Evolutionary conservation across 2,113 vertebrate species (phyloP), one percentile per base, ranked within the genome.

Genomic region (Cyanoliseus patagonus): DNA sequence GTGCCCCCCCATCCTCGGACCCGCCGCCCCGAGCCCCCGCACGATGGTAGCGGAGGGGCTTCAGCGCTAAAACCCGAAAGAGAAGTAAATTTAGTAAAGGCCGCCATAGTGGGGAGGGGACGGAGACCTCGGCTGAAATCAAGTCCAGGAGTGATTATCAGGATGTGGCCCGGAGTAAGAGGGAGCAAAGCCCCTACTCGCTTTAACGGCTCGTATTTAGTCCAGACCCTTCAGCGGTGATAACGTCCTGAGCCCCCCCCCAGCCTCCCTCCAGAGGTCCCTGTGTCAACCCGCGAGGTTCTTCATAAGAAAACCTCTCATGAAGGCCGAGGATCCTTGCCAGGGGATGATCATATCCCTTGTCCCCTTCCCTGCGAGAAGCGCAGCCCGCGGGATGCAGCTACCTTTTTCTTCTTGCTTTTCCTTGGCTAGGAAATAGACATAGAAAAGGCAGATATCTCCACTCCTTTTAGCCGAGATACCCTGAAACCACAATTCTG

Each of bases 1-100:
- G 1, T 57, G 33, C 30, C 5, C 35, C 35, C 68, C 22, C 7
- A 0, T 7, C 64, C 28, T 4, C 7, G 7, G 22, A 47, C 51
- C 53, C 24, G 3, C 24, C 6, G 5, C 33, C 20, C 67, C 6
- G 2, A 19, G 22, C 9, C 1, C 20, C 30, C 5, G 2, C 28
- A 17, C 8, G 4, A 20, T 30, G 8, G 31, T 10, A 35, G 15
- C 19, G 1, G 5, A 2, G 7, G 63, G 37, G 25, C 12, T 80
- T 59, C 57, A 13, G 22, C 7, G 1, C 6, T 15, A 82, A 67
- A 88, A 51, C 39, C 6, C 1, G 2, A 33, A 49, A 41, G 13
- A 0, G 4, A 57, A 83, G 33, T 8, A 27, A 27, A 47, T 85
- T 42, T 8, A 30, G 11, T 7, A n/a, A 75, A 88, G 6, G 12